Conservation (phyloP, 2,797 vertebrate species). For the Tragelaphus eurycerus region DNA sequence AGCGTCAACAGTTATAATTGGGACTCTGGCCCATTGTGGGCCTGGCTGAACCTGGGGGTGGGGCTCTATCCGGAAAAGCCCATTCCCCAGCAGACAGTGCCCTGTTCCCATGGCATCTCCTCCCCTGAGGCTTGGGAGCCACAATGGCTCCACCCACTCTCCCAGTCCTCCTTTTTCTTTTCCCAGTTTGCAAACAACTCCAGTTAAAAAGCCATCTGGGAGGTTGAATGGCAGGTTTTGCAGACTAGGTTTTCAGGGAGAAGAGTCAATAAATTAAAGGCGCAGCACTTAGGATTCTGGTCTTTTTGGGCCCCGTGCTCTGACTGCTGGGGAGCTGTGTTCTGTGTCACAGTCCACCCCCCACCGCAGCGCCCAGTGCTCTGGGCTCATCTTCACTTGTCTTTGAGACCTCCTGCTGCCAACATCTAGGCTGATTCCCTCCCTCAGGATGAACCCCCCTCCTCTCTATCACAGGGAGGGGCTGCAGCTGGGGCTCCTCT, state of each 20-base stretch:
- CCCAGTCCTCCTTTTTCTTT: not conserved
- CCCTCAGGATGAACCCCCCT: not conserved
- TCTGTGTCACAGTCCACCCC: not conserved
- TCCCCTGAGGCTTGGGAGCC: not conserved
- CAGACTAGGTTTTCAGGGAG: constrained; percentile 25
- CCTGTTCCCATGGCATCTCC: not conserved
- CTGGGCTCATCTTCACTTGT: not conserved
- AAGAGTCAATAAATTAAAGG: constrained; percentile 58
- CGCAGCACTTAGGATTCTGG: not conserved
- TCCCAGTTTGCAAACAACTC: constrained; percentile 39
- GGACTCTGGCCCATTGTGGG: not conserved
- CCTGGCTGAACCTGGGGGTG: not conserved
- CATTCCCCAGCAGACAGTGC: fast-evolving
- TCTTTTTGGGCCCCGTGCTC: constrained; percentile 38
- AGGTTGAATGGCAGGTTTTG: constrained; percentile 56
- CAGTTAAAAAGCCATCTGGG: constrained; percentile 66
- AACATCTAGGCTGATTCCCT: not conserved
- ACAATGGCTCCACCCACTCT: fast-evolving
- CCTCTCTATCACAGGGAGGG: not conserved
- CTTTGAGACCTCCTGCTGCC: not conserved
- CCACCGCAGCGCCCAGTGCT: not conserved
- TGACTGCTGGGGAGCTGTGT: not conserved
- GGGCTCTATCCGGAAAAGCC: not conserved
- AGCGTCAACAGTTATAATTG: fast-evolving
- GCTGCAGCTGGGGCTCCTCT: not conserved